Base-by-base conservation (phyloP, 2,888 invertebrate genomes). In the Pycnomerus fuliginosus region DNA sequence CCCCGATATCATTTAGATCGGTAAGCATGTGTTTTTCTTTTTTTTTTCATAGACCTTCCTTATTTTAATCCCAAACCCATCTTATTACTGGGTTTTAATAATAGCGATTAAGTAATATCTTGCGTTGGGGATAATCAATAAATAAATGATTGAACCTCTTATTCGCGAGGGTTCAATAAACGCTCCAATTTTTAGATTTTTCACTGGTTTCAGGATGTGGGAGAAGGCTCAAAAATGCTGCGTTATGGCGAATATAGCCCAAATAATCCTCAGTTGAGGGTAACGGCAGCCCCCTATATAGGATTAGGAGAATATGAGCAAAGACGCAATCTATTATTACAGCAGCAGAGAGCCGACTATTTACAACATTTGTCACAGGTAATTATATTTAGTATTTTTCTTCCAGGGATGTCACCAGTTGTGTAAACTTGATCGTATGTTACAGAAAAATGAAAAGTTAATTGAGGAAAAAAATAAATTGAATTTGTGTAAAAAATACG, bases 171-270 rank as follows among this genome's bases (percentile, higher is more conserved):
- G n/a, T n/a, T n/a, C n/a, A n/a, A n/a, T n/a, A n/a, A n/a, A n/a
- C n/a, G n/a, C n/a, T n/a, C n/a, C n/a, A n/a, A n/a, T n/a, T n/a
- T n/a, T n/a, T n/a, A n/a, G n/a, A n/a, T n/a, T n/a, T n/a, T n/a
- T n/a, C n/a, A n/a, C n/a, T n/a, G n/a, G n/a, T n/a, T n/a, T n/a
- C 55, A 69, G 69, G 61, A 68, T 67, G 62, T 60, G 5, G 5
- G 20, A 8, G 20, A 25, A 25, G 25, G 4, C 11, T 10, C 8
- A 50, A 61, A 54, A 43, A 80, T 80, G 80, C 65, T 80, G 64
- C 79, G 78, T 39, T 77, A 78, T 33, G 80, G 80, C 34, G 80
- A 80, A 57, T 80, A 75, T 56, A 80, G 80, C n/a, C 80, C 80
- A 2, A 80, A 80, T 69, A 80, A 80, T 68, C 80, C 80, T 10